Percentiles rank a stretch among this genome's conserved stretches.
Conservation (phyloP, 2,113 vertebrate species). For the Sapajus apella region DNA sequence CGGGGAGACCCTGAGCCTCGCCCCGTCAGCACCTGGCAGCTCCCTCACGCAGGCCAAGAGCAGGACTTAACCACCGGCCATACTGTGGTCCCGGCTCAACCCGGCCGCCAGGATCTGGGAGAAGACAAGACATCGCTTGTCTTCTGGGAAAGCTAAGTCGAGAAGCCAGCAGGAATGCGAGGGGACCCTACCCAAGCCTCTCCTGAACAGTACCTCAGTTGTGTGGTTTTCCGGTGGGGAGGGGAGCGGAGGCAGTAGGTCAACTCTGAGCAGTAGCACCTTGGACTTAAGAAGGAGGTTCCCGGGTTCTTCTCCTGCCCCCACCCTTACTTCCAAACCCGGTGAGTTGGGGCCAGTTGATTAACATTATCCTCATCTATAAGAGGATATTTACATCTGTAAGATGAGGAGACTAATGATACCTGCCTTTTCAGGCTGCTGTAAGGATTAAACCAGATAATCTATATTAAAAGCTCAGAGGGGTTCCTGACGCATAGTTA, state of each 20-base stretch:
- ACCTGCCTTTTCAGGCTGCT: neutral
- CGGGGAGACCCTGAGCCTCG: neutral
- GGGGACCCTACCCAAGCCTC: neutral
- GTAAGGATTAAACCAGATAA: neutral
- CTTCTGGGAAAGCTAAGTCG: neutral
- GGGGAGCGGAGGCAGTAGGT: neutral
- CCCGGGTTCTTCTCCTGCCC: neutral
- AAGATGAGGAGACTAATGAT: neutral
- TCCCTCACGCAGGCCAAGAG: neutral
- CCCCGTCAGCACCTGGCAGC: neutral
- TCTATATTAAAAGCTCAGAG: conserved; percentile 8
- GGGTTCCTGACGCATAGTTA: neutral
- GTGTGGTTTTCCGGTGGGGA: neutral
- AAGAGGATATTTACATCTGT: neutral
- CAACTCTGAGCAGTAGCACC: neutral
- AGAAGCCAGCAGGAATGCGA: neutral
- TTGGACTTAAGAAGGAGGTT: neutral
- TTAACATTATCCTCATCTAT: neutral
- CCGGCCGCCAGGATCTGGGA: neutral
- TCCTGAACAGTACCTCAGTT: neutral
- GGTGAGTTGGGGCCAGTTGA: neutral
- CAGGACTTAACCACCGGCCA: neutral
- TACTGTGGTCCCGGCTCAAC: neutral
- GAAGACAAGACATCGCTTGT: neutral
- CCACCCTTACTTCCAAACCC: neutral